These are phyloP conservation scores for Patiria miniata DNA, from an alignment of 35 echinoderm and acorn worm genomes.

Conservation along the genomic window DNA sequence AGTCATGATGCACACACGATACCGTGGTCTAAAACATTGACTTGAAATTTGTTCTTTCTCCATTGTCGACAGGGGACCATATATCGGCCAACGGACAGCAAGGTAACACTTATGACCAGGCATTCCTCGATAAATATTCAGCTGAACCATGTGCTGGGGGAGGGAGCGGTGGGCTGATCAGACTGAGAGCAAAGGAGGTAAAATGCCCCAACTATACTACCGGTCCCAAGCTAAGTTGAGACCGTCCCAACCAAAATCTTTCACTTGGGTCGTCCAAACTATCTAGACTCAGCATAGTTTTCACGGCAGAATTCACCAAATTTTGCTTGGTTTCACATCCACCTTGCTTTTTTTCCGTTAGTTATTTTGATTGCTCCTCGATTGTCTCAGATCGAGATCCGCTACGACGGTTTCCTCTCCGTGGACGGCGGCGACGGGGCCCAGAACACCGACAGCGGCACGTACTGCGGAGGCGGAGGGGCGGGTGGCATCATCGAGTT, in stretches of 20 bases:
- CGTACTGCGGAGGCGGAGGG: slow-evolving; percentile 35
- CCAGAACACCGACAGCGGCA: neutral
- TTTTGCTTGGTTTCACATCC: no score
- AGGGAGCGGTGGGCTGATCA: slow-evolving; percentile 42
- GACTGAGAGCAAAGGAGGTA: slow-evolving; percentile 29
- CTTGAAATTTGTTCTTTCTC: neutral
- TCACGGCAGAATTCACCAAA: no score
- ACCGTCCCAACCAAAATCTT: no score
- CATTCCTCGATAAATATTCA: neutral
- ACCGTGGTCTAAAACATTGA: no score
- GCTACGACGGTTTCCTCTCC: neutral
- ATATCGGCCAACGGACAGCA: neutral
- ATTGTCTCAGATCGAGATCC: slow-evolving; percentile 15
- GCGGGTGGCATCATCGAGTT: slow-evolving; percentile 42
- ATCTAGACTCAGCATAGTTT: no score
- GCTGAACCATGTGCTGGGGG: neutral
- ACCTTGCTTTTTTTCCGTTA: no score
- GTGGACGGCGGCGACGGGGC: slow-evolving; percentile 24
- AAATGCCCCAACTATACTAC: neutral
- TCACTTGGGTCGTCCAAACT: no score
- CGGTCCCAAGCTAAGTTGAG: no score
- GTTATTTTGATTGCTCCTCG: no score
- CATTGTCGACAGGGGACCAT: neutral
- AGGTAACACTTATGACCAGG: neutral
- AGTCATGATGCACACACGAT: no score